These are phyloP conservation scores for Pherbina coryleti DNA, from an alignment of 2,888 invertebrate genomes.

Conservation along the genomic window DNA sequence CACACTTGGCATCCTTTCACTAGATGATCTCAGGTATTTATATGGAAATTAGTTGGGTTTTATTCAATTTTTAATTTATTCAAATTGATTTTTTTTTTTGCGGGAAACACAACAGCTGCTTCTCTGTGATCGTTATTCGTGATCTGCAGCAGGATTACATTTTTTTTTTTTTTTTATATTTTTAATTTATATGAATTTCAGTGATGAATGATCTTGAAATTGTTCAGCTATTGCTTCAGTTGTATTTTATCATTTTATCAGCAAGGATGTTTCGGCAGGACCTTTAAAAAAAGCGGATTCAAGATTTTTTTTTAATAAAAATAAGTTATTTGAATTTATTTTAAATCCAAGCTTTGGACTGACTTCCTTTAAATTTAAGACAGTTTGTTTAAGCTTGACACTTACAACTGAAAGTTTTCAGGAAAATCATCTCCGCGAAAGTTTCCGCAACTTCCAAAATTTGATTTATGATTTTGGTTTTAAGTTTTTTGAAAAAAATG, in stretches of 20 bases:
- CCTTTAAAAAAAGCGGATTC: too few relatives aligned
- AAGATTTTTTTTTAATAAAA: too few relatives aligned
- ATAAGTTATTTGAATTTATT: too few relatives aligned
- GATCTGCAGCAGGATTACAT: not conserved
- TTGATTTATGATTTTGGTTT: too few relatives aligned
- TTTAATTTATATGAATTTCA: not conserved
- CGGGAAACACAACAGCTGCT: not conserved
- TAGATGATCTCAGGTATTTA: conserved; percentile 16
- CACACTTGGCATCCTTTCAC: conserved; percentile 3
- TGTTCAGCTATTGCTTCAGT: conserved; percentile 2
- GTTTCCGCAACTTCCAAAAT: too few relatives aligned
- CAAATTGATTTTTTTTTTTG: conserved; percentile 18
- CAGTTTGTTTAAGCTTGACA: too few relatives aligned
- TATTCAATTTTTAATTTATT: conserved; percentile 23
- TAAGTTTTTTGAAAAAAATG: too few relatives aligned
- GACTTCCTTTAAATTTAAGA: too few relatives aligned
- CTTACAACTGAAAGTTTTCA: too few relatives aligned
- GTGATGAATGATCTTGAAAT: not conserved
- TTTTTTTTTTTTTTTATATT: not conserved
- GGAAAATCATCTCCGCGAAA: too few relatives aligned
- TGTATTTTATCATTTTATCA: not conserved
- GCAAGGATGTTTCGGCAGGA: not conserved
- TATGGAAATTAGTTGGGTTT: conserved; percentile 27
- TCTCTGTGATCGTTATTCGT: not conserved
- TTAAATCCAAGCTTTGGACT: too few relatives aligned